Percentiles rank a stretch among this genome's conserved stretches.
Evolutionary conservation across 1,140 invertebrate species (phyloP).

Genomic region (Ostrea edulis): DNA sequence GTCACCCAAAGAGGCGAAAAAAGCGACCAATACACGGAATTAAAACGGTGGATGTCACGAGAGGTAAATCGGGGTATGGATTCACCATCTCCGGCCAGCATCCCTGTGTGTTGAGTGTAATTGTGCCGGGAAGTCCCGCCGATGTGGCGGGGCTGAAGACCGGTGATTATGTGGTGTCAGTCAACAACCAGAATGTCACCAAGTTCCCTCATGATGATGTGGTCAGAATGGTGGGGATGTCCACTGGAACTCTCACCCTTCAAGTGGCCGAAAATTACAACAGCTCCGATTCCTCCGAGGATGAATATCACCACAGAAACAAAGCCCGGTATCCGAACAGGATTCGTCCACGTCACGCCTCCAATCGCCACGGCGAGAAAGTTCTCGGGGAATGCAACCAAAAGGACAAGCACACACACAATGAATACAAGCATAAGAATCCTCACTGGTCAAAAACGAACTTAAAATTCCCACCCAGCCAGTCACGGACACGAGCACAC

Average conservation of each 20-base stretch:
- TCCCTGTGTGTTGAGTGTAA: slow-evolving; percentile 93
- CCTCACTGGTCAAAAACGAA: slow-evolving; percentile 50
- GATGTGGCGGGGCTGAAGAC: slow-evolving; percentile 91
- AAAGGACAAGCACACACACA: slow-evolving; percentile 55
- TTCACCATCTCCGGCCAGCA: slow-evolving; percentile 96
- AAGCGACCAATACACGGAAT: slow-evolving; percentile 90
- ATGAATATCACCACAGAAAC: slow-evolving; percentile 81
- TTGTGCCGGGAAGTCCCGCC: slow-evolving; percentile 90
- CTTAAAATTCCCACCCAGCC: slow-evolving; percentile 34
- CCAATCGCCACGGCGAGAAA: slow-evolving; percentile 60
- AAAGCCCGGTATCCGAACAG: slow-evolving; percentile 83
- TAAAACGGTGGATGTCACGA: slow-evolving; percentile 90
- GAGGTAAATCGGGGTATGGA: slow-evolving; percentile 92
- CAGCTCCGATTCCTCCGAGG: slow-evolving; percentile 88
- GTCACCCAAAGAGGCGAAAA: slow-evolving; percentile 83
- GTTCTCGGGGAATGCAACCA: slow-evolving; percentile 62
- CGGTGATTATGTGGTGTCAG: slow-evolving; percentile 94
- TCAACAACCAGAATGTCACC: slow-evolving; percentile 93
- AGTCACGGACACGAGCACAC: slow-evolving; percentile 57
- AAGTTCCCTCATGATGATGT: slow-evolving; percentile 95
- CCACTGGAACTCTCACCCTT: slow-evolving; percentile 88
- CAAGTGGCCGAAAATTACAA: slow-evolving; percentile 91
- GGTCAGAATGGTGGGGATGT: slow-evolving; percentile 92
- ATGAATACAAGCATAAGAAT: slow-evolving; percentile 61
- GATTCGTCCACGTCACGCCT: slow-evolving; percentile 71